A percentile compares a stretch with the other conserved stretches of the same genome.
phyloP scores from a whole-genome alignment of 2,113 vertebrate species.

The Balaenoptera acutorostrata region DNA sequence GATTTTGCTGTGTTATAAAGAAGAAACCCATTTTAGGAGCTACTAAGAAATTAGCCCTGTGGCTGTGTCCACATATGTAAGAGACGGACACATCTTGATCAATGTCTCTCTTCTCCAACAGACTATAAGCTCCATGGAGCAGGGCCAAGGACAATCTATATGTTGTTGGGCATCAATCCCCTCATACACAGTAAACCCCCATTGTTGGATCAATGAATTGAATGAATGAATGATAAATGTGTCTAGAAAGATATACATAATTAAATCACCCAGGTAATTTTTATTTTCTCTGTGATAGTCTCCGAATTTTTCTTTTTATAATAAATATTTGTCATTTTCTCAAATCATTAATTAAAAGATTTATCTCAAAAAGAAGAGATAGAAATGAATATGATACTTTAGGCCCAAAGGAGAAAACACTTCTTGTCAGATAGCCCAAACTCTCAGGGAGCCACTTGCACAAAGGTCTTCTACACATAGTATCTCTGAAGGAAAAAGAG shows the following conservation, averaged over 20 bases:
- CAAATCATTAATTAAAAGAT: neutral
- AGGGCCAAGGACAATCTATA: neutral
- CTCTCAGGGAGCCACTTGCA: neutral
- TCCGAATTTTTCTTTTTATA: neutral
- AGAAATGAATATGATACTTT: neutral
- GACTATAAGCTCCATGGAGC: neutral
- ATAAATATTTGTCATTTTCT: neutral
- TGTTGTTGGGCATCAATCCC: neutral
- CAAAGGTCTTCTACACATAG: neutral
- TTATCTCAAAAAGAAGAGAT: neutral
- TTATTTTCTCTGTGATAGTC: neutral
- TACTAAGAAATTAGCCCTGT: neutral
- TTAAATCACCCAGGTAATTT: neutral
- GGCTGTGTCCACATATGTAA: neutral
- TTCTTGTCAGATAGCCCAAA: neutral
- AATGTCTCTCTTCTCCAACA: neutral
- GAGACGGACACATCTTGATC: neutral
- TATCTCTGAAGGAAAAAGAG: neutral
- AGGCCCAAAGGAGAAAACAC: neutral
- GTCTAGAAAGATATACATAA: neutral
- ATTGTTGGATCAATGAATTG: neutral
- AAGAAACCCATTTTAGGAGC: neutral
- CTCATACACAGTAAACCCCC: neutral
- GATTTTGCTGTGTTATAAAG: neutral
- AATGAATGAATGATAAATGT: neutral